These are phyloP conservation scores for Huso huso DNA, from an alignment of 2,797 vertebrate species.

Conservation along the genomic window DNA sequence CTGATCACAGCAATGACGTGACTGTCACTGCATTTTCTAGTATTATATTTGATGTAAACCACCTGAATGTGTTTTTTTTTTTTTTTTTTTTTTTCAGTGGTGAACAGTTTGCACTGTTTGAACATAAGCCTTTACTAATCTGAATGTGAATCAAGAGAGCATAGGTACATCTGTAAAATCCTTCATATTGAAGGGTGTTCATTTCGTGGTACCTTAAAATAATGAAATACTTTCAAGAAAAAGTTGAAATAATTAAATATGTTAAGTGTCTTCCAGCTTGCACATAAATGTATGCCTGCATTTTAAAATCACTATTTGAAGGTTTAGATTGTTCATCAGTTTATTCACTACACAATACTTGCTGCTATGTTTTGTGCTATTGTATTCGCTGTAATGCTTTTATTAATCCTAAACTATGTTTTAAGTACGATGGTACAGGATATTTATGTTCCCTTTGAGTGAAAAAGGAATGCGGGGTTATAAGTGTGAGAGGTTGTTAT, in stretches of 20 bases:
- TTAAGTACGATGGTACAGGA: constrained; percentile 3
- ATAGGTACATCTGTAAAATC: constrained; percentile 29
- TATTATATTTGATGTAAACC: constrained; percentile 7
- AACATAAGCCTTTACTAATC: too few species aligned
- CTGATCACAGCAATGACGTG: not conserved
- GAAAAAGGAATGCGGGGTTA: constrained; percentile 6
- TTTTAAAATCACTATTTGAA: constrained; percentile 3
- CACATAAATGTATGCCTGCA: constrained; percentile 10
- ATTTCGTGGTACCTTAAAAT: constrained; percentile 34
- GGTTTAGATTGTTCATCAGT: constrained; percentile 6
- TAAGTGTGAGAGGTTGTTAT: not conserved
- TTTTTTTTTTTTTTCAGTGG: constrained; percentile 11
- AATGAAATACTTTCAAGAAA: constrained; percentile 6
- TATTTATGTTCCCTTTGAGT: constrained; percentile 9
- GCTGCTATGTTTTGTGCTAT: constrained; percentile 7
- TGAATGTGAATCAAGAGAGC: constrained; percentile 7
- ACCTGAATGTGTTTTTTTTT: not conserved
- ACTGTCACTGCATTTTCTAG: not conserved
- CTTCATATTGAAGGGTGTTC: constrained; percentile 78
- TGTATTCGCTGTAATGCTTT: constrained; percentile 1
- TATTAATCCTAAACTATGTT: constrained; percentile 1
- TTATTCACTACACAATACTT: constrained; percentile 5
- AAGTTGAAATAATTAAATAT: constrained; percentile 6
- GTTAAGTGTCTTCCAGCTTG: not conserved
- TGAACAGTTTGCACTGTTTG: constrained; percentile 15